Conservation (phyloP, 2,888 invertebrate genomes). For the Magallana nippona region DNA sequence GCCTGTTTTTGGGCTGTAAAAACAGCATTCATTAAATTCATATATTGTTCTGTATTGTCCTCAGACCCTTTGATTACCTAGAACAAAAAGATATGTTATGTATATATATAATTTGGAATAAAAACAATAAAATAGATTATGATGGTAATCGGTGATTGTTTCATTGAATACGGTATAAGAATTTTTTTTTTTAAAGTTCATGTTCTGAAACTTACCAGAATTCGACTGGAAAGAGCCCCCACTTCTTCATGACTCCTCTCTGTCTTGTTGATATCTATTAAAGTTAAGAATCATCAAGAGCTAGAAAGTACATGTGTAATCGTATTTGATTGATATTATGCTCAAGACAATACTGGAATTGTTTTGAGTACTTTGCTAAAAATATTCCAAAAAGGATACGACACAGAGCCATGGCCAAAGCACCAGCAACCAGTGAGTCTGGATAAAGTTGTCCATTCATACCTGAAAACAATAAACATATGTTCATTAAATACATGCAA, state of each 20-base stretch:
- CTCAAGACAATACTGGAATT: no score
- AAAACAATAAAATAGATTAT: neutral
- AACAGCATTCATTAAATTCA: slow-evolving; percentile 99
- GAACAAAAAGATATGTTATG: neutral
- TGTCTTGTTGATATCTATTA: slow-evolving; percentile 78
- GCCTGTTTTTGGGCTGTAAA: slow-evolving; percentile 92
- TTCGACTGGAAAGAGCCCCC: slow-evolving; percentile 86
- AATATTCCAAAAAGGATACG: slow-evolving; percentile 86
- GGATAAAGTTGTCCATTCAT: slow-evolving; percentile 69
- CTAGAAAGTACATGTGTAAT: no score
- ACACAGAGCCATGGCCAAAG: slow-evolving; percentile 93
- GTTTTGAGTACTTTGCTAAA: neutral
- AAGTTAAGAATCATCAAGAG: neutral
- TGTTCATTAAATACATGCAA: neutral
- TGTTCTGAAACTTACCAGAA: slow-evolving; percentile 83
- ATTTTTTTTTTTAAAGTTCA: no score
- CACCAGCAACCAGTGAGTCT: slow-evolving; percentile 87
- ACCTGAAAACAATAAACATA: slow-evolving; percentile 56
- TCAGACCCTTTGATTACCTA: slow-evolving; percentile 90
- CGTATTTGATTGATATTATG: no score
- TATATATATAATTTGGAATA: no score
- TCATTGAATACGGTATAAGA: no score
- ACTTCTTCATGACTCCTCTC: slow-evolving; percentile 80
- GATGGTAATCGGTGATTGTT: neutral
- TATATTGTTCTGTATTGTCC: slow-evolving; percentile 89